Base-by-base conservation (phyloP, 2,888 invertebrate species). In the Synanthedon vespiformis region DNA sequence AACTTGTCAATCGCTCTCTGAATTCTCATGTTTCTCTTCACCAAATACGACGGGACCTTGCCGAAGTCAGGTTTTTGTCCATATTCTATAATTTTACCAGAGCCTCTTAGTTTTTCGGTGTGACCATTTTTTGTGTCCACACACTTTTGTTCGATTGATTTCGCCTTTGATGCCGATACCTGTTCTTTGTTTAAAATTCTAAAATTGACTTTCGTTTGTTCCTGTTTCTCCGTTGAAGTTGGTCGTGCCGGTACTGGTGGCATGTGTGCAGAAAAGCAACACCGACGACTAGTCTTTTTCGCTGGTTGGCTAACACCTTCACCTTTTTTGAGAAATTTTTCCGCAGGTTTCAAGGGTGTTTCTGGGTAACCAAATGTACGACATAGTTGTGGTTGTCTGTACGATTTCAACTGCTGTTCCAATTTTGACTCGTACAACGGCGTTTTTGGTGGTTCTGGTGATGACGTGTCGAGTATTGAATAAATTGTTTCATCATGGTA, bases 361-460 rank as follows among this genome's bases (percentile, higher is more conserved):
- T 91, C 89, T 1, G 93, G 90, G 62, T 90, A 89, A 0, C 93
- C 94, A 88, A 94, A 92, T 0, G 91, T 92, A 49, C 89, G 89
- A 61, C 88, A 89, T 1, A 80, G 67, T 58, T 88, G 81, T 2
- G 77, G 78, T 54, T 63, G 80, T 64, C 86, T 88, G 40, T 71
- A 67, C 55, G 79, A 79, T 61, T 77, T 84, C 34, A 88, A 68
- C 52, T 89, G 81, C 53, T 82, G 74, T 53, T 87, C 73, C 63
- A 87, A 74, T 73, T 88, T 76, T 0, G 90, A 90, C 62, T 84
- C 80, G 61, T 89, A 90, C 63, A 86, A 88, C 47, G 89, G 89
- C 2, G 89, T 87, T 64, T 86, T 89, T 14, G 84, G 82, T 40
- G 85, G 80, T 48, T 80, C 77, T 49, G 83, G 81, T 34, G 80